Evolutionary conservation across 2,113 vertebrate genomes (phyloP).

Genomic region (Marcusenius ussheri): DNA sequence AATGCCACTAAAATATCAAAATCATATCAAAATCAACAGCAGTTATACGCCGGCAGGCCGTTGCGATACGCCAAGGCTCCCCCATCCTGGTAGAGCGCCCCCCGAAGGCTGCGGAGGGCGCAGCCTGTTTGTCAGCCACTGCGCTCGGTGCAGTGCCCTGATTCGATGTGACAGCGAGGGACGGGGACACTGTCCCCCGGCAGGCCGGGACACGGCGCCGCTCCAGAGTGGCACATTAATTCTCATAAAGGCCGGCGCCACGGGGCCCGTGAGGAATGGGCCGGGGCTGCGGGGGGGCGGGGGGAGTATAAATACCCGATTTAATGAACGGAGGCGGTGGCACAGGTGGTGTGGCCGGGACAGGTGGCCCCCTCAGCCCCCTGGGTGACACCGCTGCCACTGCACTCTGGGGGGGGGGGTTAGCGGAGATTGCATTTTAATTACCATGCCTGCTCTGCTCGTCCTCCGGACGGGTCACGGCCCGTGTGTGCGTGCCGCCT

Average conservation of each 20-base stretch:
- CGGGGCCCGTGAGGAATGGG: conserved; percentile 53
- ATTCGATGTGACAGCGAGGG: conserved; percentile 67
- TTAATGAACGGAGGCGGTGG: conserved; percentile 68
- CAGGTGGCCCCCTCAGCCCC: conserved; percentile 63
- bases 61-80: not conserved
- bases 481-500: conserved; percentile 21
- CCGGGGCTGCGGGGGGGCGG: conserved; percentile 31
- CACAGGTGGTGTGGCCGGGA: conserved; percentile 63
- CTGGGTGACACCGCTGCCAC: conserved; percentile 54
- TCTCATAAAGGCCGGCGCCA: conserved; percentile 66
- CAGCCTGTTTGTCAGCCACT: conserved; percentile 58
- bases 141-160: conserved; percentile 45
- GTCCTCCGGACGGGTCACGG: conserved; percentile 58
- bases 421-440: conserved; percentile 69
- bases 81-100: not conserved
- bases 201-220: conserved; percentile 54
- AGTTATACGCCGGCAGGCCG: not conserved
- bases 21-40: not conserved
- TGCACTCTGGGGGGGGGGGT: conserved; percentile 46
- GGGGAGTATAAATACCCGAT: conserved; percentile 60
- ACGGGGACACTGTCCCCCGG: conserved; percentile 65
- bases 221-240: conserved; percentile 70
- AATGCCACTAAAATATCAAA: not conserved
- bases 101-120: conserved; percentile 53
- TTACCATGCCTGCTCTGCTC: conserved; percentile 61